These are phyloP conservation scores for Agriopis aurantiaria DNA, from an alignment of 2,888 invertebrate species.

Conservation along the genomic window DNA sequence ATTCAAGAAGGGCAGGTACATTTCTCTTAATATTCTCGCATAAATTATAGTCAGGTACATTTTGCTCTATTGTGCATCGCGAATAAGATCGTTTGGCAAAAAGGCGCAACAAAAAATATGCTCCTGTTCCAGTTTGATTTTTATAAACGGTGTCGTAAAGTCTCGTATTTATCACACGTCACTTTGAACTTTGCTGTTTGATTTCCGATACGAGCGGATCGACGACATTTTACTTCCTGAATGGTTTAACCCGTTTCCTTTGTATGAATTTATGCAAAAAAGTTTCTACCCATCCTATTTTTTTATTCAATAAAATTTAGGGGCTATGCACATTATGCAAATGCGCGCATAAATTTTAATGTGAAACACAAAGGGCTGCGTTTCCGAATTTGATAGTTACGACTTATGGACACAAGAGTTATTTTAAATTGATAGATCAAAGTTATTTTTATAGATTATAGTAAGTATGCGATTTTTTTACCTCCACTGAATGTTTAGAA, in stretches of 20 bases:
- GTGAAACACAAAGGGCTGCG: slow-evolving; percentile 55
- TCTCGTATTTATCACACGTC: slow-evolving; percentile 46
- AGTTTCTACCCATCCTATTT: slow-evolving; percentile 87
- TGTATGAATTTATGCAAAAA: slow-evolving; percentile 87
- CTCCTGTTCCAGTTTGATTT: slow-evolving; percentile 56
- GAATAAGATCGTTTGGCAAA: slow-evolving; percentile 60
- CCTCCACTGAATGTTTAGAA: slow-evolving; percentile 63
- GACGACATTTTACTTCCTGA: slow-evolving; percentile 83
- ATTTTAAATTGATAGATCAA: slow-evolving; percentile 52
- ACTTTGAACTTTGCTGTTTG: slow-evolving; percentile 62
- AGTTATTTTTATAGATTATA: slow-evolving; percentile 70
- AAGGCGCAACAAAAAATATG: slow-evolving; percentile 56
- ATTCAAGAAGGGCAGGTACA: slow-evolving; percentile 87
- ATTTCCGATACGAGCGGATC: slow-evolving; percentile 69
- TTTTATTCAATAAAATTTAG: slow-evolving; percentile 86
- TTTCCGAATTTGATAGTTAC: slow-evolving; percentile 55
- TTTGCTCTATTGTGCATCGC: slow-evolving; percentile 81
- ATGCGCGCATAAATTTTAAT: slow-evolving; percentile 85
- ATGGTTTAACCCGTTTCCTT: slow-evolving; percentile 86
- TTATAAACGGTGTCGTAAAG: slow-evolving; percentile 54
- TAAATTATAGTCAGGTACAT: slow-evolving; percentile 87
- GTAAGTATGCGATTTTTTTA: slow-evolving; percentile 81
- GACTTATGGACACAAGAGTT: slow-evolving; percentile 46
- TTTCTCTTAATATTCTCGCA: slow-evolving; percentile 86
- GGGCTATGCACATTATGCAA: slow-evolving; percentile 87